phyloP scores from a whole-genome alignment of 2,113 vertebrate genomes.

The Python bivittatus region DNA sequence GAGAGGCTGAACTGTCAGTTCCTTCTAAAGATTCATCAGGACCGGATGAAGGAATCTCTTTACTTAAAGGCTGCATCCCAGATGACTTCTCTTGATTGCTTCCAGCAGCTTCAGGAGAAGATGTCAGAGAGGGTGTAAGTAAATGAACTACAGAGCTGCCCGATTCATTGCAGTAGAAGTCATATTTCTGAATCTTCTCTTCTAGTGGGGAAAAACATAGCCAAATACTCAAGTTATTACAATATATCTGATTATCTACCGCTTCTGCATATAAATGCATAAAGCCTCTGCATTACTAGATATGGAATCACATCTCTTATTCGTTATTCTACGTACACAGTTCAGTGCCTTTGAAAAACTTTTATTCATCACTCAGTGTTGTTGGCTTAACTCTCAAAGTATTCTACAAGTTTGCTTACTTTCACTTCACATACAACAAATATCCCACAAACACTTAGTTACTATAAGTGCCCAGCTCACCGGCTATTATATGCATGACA shows the following conservation, averaged over 20 bases:
- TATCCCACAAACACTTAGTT: neutral
- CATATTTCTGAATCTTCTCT: slow-evolving; percentile 72
- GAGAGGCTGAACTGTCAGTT: slow-evolving; percentile 76
- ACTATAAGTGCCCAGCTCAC: neutral
- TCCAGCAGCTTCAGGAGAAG: slow-evolving; percentile 60
- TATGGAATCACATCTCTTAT: neutral
- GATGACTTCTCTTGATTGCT: slow-evolving; percentile 40
- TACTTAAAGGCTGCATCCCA: slow-evolving; percentile 45
- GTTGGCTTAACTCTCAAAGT: neutral
- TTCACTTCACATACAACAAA: neutral
- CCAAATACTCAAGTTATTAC: neutral
- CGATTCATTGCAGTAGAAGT: slow-evolving; percentile 69
- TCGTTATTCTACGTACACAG: neutral
- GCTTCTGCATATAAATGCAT: neutral
- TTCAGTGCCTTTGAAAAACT: neutral
- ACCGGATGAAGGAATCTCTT: slow-evolving; percentile 61
- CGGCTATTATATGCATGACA: no score
- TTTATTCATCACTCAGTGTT: neutral
- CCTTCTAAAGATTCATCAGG: slow-evolving; percentile 74
- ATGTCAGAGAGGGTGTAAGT: slow-evolving; percentile 38
- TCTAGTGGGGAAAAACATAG: slow-evolving; percentile 62
- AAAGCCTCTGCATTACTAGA: neutral
- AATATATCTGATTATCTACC: neutral
- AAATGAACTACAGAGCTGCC: slow-evolving; percentile 66
- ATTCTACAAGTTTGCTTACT: neutral